Conservation (phyloP, 1,140 invertebrate species). For the Caligus rogercresseyi region DNA sequence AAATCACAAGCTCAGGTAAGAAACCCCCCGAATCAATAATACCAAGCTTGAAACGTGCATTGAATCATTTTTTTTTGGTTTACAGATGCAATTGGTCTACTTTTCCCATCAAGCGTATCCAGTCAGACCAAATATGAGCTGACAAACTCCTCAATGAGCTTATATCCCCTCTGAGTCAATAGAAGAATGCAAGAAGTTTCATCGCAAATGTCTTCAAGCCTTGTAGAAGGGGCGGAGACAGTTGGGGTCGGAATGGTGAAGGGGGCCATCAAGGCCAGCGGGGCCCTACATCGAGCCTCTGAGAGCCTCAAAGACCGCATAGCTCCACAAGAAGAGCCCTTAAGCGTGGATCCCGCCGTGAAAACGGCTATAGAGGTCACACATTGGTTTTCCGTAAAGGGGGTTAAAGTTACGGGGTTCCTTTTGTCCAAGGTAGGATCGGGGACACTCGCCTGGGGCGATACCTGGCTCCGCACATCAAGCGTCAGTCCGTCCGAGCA, state of each 20-base stretch:
- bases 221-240: slow-evolving; percentile 1
- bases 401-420: background rate
- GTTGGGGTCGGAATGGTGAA: slow-evolving; percentile 12
- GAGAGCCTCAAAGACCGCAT: background rate
- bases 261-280: slow-evolving; percentile 12
- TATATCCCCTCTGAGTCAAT: background rate
- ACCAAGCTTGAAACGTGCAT: background rate
- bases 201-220: background rate
- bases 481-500: background rate
- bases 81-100: background rate
- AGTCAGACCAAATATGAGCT: background rate
- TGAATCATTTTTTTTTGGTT: background rate
- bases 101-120: background rate
- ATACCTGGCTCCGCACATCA: background rate
- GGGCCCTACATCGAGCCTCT: background rate
- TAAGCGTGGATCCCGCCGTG: background rate
- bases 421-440: background rate
- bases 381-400: background rate
- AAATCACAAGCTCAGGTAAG: background rate
- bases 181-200: background rate
- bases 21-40: too few species aligned
- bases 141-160: background rate
- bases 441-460: background rate
- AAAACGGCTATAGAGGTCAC: background rate
- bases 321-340: background rate